Percentiles rank a stretch among this genome's conserved stretches.
phyloP scores from a whole-genome alignment of 2,888 invertebrate genomes.

The Aphidoletes aphidimyza region DNA sequence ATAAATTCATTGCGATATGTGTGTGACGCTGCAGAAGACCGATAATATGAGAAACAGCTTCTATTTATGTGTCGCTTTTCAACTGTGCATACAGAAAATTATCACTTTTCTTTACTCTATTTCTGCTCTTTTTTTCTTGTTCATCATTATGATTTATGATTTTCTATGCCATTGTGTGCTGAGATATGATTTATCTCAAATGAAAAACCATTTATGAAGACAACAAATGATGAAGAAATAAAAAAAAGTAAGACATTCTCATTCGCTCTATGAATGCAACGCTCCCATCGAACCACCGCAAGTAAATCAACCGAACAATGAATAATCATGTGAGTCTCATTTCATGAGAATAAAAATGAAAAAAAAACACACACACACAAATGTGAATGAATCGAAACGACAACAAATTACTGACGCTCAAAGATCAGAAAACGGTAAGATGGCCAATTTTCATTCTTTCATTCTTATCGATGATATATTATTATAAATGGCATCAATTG shows the following conservation, averaged over 20 bases:
- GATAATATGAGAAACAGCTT: slow-evolving; percentile 51
- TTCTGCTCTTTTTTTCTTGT: background rate
- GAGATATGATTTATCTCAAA: slow-evolving; percentile 50
- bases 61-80: background rate
- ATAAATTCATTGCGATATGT: background rate
- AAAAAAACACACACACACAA: too few relatives aligned
- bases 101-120: slow-evolving; percentile 22
- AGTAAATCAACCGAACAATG: slow-evolving; percentile 16
- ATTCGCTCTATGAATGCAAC: background rate
- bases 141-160: slow-evolving; percentile 24
- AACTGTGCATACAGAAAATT: slow-evolving; percentile 27
- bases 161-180: slow-evolving; percentile 18
- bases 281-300: background rate
- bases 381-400: slow-evolving; percentile 8
- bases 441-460: background rate
- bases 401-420: background rate
- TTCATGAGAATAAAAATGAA: slow-evolving; percentile 3
- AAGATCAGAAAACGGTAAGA: background rate
- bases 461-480: background rate
- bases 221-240: background rate
- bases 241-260: slow-evolving; percentile 36
- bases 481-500: background rate
- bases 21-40: slow-evolving; percentile 14
- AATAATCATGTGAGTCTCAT: slow-evolving; percentile 28
- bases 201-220: slow-evolving; percentile 54